Percentiles rank a stretch among this genome's conserved stretches.
Conservation (phyloP, 1,140 invertebrate genomes). For the Pteromalus puparum region DNA sequence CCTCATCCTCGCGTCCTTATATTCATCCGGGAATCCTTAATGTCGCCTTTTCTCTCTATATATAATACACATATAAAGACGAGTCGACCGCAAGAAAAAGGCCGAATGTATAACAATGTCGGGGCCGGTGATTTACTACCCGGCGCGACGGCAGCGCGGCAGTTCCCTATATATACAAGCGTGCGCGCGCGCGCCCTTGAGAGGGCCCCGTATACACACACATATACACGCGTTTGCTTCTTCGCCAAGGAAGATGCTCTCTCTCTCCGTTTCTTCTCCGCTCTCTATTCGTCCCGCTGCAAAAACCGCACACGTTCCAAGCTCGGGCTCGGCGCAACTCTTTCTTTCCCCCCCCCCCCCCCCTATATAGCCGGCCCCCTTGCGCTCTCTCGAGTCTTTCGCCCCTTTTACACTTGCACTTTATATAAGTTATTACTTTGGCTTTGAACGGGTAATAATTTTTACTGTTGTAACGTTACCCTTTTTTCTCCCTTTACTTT, state of each 20-base stretch:
- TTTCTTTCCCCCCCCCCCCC: not conserved
- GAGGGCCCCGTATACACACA: not conserved
- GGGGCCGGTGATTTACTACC: slow-evolving; percentile 38
- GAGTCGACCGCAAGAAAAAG: slow-evolving; percentile 19
- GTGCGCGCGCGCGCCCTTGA: slow-evolving; percentile 27
- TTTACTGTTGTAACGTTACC: slow-evolving; percentile 18
- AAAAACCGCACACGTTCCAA: slow-evolving; percentile 17
- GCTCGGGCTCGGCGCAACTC: not conserved
- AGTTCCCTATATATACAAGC: slow-evolving; percentile 28
- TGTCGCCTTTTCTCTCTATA: not conserved
- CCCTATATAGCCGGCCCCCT: not conserved
- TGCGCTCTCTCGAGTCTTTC: not conserved
- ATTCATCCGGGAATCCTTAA: not conserved
- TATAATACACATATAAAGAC: slow-evolving; percentile 5
- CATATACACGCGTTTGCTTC: not conserved
- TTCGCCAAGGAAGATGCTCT: not conserved
- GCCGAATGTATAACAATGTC: slow-evolving; percentile 50
- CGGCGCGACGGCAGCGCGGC: not conserved
- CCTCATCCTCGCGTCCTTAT: not conserved
- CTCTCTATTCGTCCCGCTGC: not conserved
- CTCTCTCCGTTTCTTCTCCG: not conserved
- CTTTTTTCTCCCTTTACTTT: not conserved
- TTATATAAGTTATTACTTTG: slow-evolving; percentile 47
- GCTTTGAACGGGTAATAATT: slow-evolving; percentile 40
- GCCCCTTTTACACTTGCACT: slow-evolving; percentile 40